phyloP scores from a whole-genome alignment of 2,113 vertebrate species.

The Phalacrocorax pelagicus region DNA sequence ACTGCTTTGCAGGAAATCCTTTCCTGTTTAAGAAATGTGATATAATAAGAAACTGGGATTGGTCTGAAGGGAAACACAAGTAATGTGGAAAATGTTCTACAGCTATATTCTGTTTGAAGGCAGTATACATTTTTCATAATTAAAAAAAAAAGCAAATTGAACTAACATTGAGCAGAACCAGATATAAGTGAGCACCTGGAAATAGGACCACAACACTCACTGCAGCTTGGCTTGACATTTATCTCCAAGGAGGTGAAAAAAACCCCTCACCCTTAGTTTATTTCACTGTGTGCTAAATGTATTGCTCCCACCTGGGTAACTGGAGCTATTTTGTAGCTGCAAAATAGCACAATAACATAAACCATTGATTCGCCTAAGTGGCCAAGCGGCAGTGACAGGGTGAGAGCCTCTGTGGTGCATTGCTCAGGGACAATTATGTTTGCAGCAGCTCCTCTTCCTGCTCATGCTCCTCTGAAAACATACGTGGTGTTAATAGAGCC shows the following conservation, averaged over 20 bases:
- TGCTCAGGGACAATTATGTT: not conserved
- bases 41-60: not conserved
- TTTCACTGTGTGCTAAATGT: not conserved
- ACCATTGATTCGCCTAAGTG: not conserved
- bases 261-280: not conserved
- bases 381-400: not conserved
- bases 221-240: no score
- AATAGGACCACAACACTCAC: not conserved
- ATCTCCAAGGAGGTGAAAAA: not conserved
- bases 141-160: not conserved
- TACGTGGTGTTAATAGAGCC: fast-evolving
- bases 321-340: not conserved
- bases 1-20: not conserved
- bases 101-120: not conserved
- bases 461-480: not conserved
- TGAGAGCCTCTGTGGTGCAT: not conserved
- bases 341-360: not conserved
- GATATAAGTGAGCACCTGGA: not conserved
- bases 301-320: not conserved
- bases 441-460: not conserved
- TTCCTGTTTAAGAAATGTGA: not conserved
- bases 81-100: not conserved
- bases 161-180: not conserved
- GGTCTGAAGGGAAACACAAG: not conserved
- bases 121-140: not conserved